These are phyloP conservation scores for Columba guinea DNA, from an alignment of 2,797 vertebrate species.

Conservation along the genomic window DNA sequence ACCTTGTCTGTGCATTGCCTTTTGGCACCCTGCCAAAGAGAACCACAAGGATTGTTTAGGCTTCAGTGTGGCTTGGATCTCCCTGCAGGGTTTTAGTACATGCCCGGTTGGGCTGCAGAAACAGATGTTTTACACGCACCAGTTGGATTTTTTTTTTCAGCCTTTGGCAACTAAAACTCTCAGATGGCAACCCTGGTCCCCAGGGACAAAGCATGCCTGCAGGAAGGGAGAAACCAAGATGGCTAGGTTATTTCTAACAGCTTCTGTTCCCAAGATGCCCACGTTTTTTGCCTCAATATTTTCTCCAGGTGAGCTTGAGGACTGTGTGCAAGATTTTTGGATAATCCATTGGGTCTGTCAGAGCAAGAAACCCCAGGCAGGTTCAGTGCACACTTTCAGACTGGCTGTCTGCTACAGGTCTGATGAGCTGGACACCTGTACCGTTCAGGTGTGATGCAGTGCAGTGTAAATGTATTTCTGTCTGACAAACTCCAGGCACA, in stretches of 20 bases:
- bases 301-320: background rate
- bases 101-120: background rate
- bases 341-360: background rate
- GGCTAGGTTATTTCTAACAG: background rate
- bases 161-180: background rate
- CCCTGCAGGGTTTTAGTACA: background rate
- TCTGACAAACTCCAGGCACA: background rate
- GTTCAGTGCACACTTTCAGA: background rate
- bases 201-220: background rate
- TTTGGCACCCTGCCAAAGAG: rapidly evolving
- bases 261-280: background rate
- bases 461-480: background rate
- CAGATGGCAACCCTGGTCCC: background rate
- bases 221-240: background rate
- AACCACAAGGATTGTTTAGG: background rate
- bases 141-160: background rate
- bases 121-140: background rate
- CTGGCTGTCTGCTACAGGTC: background rate
- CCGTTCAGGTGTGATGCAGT: background rate
- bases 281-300: background rate
- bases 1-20: rapidly evolving
- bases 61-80: background rate
- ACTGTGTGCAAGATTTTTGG: background rate
- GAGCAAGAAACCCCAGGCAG: background rate
- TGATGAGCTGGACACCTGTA: background rate